Percentiles rank a stretch among this genome's conserved stretches.
Conservation (phyloP, 2,113 vertebrate genomes). For the Orcinus orca region DNA sequence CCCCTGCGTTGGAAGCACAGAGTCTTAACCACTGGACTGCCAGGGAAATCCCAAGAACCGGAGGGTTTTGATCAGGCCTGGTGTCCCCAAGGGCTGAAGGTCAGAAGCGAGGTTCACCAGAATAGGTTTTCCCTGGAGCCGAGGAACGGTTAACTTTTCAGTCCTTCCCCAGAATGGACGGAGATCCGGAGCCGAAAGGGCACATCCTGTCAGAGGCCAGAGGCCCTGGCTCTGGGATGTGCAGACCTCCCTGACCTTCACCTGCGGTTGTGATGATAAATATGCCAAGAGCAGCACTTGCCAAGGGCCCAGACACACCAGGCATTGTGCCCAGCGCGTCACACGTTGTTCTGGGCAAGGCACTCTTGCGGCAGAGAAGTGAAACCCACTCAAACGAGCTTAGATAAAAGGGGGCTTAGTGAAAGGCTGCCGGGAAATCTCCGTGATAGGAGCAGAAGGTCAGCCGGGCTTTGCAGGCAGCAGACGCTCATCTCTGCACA, state of each 20-base stretch:
- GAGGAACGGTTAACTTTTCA: not conserved
- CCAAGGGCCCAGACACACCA: rapidly evolving
- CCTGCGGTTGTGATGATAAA: too few relatives aligned
- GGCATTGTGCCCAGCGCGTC: rapidly evolving
- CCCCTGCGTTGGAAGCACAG: too few relatives aligned
- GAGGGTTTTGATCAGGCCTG: not conserved
- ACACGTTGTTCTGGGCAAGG: not conserved
- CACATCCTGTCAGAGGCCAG: not conserved
- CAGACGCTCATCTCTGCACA: too few relatives aligned
- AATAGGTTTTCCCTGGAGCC: not conserved
- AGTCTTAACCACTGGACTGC: too few relatives aligned
- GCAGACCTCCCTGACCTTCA: rapidly evolving
- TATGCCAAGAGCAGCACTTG: not conserved
- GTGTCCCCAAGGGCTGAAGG: not conserved
- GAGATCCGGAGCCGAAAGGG: not conserved
- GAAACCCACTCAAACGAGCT: not conserved
- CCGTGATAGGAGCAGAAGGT: not conserved
- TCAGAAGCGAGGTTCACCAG: not conserved
- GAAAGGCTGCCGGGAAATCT: not conserved
- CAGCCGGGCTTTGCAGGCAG: not conserved
- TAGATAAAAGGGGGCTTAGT: not conserved
- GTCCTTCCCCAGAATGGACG: not conserved
- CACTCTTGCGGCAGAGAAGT: not conserved
- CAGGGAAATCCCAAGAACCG: not conserved
- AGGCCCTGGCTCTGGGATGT: not conserved